Base-by-base conservation (phyloP, 2,797 vertebrate genomes). In the Novumbra hubbsi region DNA sequence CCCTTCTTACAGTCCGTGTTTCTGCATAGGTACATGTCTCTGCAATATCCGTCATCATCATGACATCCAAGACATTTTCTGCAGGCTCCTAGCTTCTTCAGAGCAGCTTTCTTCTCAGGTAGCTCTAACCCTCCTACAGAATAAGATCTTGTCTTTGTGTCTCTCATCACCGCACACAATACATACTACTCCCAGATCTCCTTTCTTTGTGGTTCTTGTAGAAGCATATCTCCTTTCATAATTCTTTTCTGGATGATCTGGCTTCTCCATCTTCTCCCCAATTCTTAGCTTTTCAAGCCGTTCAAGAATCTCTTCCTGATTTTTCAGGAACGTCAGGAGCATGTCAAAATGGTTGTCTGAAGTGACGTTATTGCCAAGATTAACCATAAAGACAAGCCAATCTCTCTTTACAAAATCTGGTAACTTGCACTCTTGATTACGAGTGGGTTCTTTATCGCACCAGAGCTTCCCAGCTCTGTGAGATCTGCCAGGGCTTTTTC, bases 401-500 rank as follows among this genome's bases (percentile, higher is more conserved):
- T 76, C 66, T 28, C 24, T 73, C 8, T 81, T 78, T 1, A 81
- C 21, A 1, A 4, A 12, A 0, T 78, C 70, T 0, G 73, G 71
- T 0, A 81, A 3, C 19, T 76, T 81, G 55, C 63, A 73, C 1
- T 78, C 76, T 60, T 75, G 4, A 60, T 49, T 0, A 73, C 73
- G 1, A 78, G 48, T 0, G 50, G 67, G 6, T 78, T 81, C 1
- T 78, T 71, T 1, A 73, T 50, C 3, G 62, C 67, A 0, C 28
- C 74, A 0, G 32, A 7, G 12, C 34, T 77, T 16, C 38, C 69
- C 0, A 72, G 55, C 14, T 74, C 74, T 19, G 70, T 78, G 0
- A 81, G 68, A 19, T 78, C 76, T 0, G 14, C 8, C 1, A 81
- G 50, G 4, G 79, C 73, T 19, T 76, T 81, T 27, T 78, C 73